A percentile compares a stretch with the other conserved stretches of the same genome.
Evolutionary conservation across 2,113 vertebrate species (phyloP).

Genomic region (Rattus rattus): DNA sequence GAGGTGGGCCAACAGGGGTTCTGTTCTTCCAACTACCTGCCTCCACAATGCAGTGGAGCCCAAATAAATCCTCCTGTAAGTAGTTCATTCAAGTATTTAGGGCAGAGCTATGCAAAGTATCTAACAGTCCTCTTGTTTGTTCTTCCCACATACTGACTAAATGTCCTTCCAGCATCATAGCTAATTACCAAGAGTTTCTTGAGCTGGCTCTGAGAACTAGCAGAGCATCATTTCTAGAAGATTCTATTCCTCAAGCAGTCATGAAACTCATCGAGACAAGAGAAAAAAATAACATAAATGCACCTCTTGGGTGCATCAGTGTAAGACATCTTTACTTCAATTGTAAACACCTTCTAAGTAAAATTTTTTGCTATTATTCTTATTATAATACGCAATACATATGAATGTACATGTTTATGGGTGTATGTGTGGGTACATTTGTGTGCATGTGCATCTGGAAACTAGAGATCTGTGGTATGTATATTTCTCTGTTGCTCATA

Average conservation of each 20-base stretch:
- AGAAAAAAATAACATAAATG: background rate
- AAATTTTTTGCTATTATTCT: background rate
- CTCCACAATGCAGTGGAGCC: background rate
- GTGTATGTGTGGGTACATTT: background rate
- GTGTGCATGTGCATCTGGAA: background rate
- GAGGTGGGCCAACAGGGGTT: background rate
- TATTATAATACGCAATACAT: background rate
- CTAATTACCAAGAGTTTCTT: background rate
- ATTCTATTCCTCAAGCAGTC: background rate
- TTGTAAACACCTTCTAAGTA: background rate
- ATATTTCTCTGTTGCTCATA: background rate
- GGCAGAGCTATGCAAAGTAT: background rate
- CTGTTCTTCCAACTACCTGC: background rate
- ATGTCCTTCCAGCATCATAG: background rate
- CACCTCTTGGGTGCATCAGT: background rate
- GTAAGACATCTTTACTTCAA: background rate
- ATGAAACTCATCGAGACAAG: background rate
- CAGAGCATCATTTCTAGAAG: background rate
- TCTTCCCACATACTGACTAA: background rate
- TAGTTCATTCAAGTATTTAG: background rate
- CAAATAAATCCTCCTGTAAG: background rate
- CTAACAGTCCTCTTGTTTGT: background rate
- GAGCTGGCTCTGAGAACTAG: too few relatives aligned
- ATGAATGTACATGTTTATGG: background rate
- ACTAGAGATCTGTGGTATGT: background rate